These are phyloP conservation scores for Zonotrichia leucophrys DNA, from an alignment of 2,113 vertebrate species.

Conservation along the genomic window DNA sequence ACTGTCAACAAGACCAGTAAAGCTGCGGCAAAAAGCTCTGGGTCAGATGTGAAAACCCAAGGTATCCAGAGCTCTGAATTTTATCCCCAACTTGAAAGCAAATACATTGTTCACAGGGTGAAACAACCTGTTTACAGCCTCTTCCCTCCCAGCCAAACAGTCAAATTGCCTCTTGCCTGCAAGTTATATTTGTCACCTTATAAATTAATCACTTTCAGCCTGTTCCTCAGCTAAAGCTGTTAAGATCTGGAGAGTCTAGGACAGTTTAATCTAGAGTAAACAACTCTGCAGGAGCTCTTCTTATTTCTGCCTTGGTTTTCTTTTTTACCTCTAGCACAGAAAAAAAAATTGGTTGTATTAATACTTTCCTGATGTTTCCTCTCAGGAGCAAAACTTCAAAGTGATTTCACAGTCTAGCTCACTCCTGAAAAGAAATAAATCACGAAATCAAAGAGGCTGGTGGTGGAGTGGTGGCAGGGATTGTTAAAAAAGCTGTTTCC, in stretches of 20 bases:
- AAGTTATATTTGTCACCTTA: conserved; percentile 44
- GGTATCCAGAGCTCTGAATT: background rate
- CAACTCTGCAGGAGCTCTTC: conserved; percentile 43
- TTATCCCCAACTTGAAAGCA: background rate
- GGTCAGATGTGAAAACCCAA: background rate
- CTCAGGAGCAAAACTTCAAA: conserved; percentile 62
- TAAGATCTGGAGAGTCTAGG: conserved; percentile 2
- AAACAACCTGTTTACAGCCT: conserved; percentile 24
- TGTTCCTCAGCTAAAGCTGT: conserved; percentile 16
- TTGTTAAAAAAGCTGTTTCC: conserved; percentile 39
- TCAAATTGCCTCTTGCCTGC: background rate
- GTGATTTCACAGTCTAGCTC: conserved; percentile 63
- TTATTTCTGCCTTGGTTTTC: conserved; percentile 38
- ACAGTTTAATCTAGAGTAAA: conserved; percentile 57
- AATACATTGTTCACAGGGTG: background rate
- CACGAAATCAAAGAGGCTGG: conserved; percentile 21
- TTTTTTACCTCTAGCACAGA: background rate
- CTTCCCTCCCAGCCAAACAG: background rate
- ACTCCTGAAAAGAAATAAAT: conserved; percentile 63
- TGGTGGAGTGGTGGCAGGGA: background rate
- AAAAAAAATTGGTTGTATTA: conserved; percentile 4
- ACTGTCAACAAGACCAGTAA: rapidly evolving
- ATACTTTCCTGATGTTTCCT: conserved; percentile 48
- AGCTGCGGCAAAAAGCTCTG: background rate
- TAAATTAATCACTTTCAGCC: conserved; percentile 54